Base-by-base conservation (phyloP, 2,797 vertebrate genomes). In the Nannoperca australis region DNA sequence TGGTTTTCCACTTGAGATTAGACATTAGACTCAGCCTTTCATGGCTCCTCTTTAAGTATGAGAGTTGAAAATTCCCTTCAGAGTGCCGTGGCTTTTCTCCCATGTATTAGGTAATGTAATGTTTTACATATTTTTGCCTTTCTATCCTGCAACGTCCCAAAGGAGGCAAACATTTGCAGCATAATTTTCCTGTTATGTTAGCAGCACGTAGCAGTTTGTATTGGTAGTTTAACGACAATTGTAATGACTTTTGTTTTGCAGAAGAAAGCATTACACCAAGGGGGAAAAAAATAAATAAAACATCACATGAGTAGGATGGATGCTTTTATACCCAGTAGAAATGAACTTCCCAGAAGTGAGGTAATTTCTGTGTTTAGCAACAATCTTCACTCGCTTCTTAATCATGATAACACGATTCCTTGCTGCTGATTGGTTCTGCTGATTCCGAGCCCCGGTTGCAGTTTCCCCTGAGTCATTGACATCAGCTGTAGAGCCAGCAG, bases 31-130 rank as follows among this genome's bases (percentile, higher is more conserved):
- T 80, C 32, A 2, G 69, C 59, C 75, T 85, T 82, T 87, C 15
- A 71, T 92, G 90, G 87, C 80, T 84, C 58, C 44, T 78, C 44
- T 81, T 92, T 89, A 92, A 85, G 40, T 85, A 91, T 86, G 82
- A 77, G 32, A 58, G 70, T 74, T 81, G 55, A 85, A 85, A 88
- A 86, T 82, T 85, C 73, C 79, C 78, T 59, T 73, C 30, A 70
- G 65, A 76, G 30, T 34, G n/a, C 61, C 12, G 45, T 72, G 49
- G 66, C 63, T 83, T 78, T 62, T 74, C 50, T 70, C 34, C 36
- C 50, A 76, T 65, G 49, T 69, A 32, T 47, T 65, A 51, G 22
- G 12, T 27, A 27, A 81, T 59, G 78, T 81, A 66, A 81, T 79
- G 51, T 74, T 85, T 77, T 63, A 51, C 75, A 83, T 79, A 70